phyloP scores from a whole-genome alignment of 2,113 vertebrate species.

The Pterocles orientalis region DNA sequence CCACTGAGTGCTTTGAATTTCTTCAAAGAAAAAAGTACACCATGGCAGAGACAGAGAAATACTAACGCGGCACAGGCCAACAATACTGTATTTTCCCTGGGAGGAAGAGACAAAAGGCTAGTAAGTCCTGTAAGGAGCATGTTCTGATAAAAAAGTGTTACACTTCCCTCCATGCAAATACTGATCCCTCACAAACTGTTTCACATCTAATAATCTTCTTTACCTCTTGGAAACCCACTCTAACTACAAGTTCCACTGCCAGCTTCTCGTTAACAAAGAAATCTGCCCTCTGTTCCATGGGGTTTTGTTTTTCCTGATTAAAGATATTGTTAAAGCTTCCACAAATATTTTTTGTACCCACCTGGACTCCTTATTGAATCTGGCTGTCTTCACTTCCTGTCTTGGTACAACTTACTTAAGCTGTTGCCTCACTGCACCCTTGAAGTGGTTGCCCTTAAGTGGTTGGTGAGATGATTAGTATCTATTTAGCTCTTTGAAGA shows the following conservation, averaged over 20 bases:
- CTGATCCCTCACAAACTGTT: not conserved
- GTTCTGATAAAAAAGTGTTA: not conserved
- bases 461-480: constrained; percentile 41
- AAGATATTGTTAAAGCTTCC: constrained; percentile 30
- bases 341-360: constrained; percentile 20
- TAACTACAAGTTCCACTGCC: constrained; percentile 1
- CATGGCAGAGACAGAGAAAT: not conserved
- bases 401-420: constrained; percentile 11
- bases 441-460: constrained; percentile 42
- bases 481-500: constrained; percentile 50
- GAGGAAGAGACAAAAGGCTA: not conserved
- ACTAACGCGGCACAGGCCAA: not conserved
- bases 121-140: not conserved
- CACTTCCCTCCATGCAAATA: not conserved
- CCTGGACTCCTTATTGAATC: not conserved
- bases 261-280: constrained; percentile 16
- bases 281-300: not conserved
- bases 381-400: constrained; percentile 26
- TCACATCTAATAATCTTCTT: not conserved
- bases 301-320: constrained; percentile 13
- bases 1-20: not conserved
- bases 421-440: not conserved
- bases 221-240: constrained; percentile 11
- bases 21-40: not conserved
- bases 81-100: not conserved